Evolutionary conservation across 2,113 vertebrate genomes (phyloP).

Genomic region (Gobiocypris rarus): DNA sequence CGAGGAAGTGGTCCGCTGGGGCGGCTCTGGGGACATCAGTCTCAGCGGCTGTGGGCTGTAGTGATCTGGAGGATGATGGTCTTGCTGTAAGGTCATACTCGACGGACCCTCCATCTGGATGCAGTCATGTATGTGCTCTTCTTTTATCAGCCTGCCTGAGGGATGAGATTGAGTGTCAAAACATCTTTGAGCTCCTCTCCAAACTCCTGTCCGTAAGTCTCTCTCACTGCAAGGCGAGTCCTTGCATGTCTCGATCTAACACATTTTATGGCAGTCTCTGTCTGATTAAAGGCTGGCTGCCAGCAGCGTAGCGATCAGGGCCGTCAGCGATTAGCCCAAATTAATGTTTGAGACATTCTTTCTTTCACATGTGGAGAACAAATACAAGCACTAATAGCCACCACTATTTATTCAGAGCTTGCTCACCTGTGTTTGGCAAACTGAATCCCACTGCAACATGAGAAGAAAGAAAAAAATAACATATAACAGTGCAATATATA

Average conservation of each 20-base stretch:
- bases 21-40: slow-evolving; percentile 56
- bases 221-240: slow-evolving; percentile 15
- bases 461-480: not conserved
- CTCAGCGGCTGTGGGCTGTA: slow-evolving; percentile 69
- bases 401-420: not conserved
- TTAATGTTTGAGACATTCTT: slow-evolving; percentile 8
- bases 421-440: slow-evolving; percentile 66
- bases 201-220: not conserved
- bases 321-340: not conserved
- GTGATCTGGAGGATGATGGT: slow-evolving; percentile 63
- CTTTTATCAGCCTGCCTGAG: slow-evolving; percentile 72
- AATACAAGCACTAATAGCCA: not conserved
- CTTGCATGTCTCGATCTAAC: slow-evolving; percentile 4
- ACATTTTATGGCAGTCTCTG: slow-evolving; percentile 18
- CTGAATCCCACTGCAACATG: slow-evolving; percentile 64
- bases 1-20: slow-evolving; percentile 48
- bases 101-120: slow-evolving; percentile 67
- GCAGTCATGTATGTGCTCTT: slow-evolving; percentile 75
- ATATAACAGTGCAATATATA: not conserved
- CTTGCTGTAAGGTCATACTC: slow-evolving; percentile 57
- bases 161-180: slow-evolving; percentile 38
- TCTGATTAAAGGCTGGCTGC: slow-evolving; percentile 28
- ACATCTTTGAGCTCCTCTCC: slow-evolving; percentile 1
- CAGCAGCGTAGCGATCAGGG: slow-evolving; percentile 16
- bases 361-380: slow-evolving; percentile 4